Conservation (phyloP, 1,140 invertebrate genomes). For the Manduca sexta region DNA sequence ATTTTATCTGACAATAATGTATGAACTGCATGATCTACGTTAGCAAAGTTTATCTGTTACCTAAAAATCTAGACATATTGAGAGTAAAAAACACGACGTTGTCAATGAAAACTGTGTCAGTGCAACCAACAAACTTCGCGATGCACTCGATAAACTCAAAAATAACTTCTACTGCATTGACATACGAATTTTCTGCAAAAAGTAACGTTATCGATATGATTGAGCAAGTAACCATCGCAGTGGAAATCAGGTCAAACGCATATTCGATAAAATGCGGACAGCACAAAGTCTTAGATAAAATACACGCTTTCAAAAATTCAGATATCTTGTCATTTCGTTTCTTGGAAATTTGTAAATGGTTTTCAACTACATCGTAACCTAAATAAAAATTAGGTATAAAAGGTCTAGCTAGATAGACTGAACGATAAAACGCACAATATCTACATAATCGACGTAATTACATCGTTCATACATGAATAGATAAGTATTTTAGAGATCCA, state of each 20-base stretch:
- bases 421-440: too few species aligned
- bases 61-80: slow-evolving; percentile 32
- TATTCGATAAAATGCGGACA: slow-evolving; percentile 36
- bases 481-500: too few species aligned
- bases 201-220: slow-evolving; percentile 40
- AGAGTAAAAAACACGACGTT: slow-evolving; percentile 26
- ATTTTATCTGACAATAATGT: neutral
- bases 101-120: slow-evolving; percentile 36
- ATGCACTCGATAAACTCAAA: slow-evolving; percentile 9
- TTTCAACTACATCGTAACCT: neutral
- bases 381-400: neutral
- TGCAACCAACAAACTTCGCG: slow-evolving; percentile 17
- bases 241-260: slow-evolving; percentile 53
- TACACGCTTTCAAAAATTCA: neutral
- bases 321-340: slow-evolving; percentile 2
- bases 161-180: slow-evolving; percentile 22
- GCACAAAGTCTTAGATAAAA: slow-evolving; percentile 3
- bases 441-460: too few species aligned
- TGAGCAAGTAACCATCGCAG: slow-evolving; percentile 38
- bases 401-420: too few species aligned
- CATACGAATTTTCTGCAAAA: slow-evolving; percentile 16
- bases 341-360: neutral
- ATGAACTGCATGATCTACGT: neutral
- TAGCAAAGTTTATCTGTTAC: neutral
- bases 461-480: too few species aligned